phyloP scores from a whole-genome alignment of 2,113 vertebrate genomes.

The Eleginops maclovinus region DNA sequence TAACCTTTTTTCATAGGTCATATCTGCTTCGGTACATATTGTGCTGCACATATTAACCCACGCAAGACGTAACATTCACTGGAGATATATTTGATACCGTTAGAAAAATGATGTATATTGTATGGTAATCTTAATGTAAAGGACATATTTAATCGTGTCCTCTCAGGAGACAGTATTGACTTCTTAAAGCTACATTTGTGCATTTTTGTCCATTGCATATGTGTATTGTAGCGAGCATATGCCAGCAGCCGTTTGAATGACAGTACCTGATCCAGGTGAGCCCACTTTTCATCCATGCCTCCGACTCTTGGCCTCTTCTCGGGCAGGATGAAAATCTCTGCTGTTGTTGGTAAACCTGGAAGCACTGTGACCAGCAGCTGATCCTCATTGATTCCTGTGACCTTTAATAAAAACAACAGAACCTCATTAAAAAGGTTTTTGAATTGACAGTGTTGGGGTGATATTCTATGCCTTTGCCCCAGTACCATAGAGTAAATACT shows the following conservation, averaged over 20 bases:
- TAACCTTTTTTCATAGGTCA: background rate
- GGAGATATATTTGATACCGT: background rate
- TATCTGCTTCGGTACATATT: background rate
- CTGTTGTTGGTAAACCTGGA: conserved; percentile 89
- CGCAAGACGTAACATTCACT: background rate
- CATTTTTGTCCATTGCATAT: conserved; percentile 38
- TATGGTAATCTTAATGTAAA: conserved; percentile 27
- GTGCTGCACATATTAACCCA: background rate
- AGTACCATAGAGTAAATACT: conserved; percentile 44
- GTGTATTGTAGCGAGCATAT: conserved; percentile 4
- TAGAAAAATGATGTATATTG: too few relatives aligned
- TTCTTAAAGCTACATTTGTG: conserved; percentile 10
- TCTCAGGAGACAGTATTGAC: conserved; percentile 13
- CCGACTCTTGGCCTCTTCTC: conserved; percentile 78
- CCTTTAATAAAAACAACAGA: conserved; percentile 81
- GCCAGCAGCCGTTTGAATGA: conserved; percentile 12
- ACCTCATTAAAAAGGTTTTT: conserved; percentile 15
- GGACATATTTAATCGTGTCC: conserved; percentile 21
- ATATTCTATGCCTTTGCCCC: background rate
- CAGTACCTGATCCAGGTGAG: conserved; percentile 88
- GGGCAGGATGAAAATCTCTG: conserved; percentile 90
- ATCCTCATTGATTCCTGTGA: conserved; percentile 86
- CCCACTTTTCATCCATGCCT: conserved; percentile 77
- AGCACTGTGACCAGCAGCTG: conserved; percentile 90
- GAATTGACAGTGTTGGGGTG: conserved; percentile 8